phyloP scores from a whole-genome alignment of 2,113 vertebrate genomes.

The Anoura caudifer region DNA sequence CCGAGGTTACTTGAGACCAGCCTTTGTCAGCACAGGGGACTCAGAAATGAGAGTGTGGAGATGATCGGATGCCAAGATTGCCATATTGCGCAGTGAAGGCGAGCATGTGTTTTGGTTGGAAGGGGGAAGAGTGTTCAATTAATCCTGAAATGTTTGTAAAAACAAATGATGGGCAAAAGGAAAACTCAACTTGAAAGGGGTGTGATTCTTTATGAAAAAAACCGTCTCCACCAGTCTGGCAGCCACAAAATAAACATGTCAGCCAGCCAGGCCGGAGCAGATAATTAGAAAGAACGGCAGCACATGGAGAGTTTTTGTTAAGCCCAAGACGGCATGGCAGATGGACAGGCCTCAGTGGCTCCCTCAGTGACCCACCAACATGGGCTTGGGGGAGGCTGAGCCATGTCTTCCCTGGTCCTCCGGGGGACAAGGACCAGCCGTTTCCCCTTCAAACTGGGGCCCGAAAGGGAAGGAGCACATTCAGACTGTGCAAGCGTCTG shows the following conservation, averaged over 20 bases:
- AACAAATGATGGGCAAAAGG: constrained; percentile 67
- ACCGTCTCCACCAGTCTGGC: constrained; percentile 24
- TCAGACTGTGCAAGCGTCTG: not conserved
- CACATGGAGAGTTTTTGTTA: not conserved
- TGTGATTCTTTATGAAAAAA: constrained; percentile 29
- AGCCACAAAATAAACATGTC: not conserved
- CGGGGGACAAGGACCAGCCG: not conserved
- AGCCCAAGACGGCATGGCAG: constrained; percentile 4
- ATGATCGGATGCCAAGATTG: constrained; percentile 51
- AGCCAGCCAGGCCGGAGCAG: not conserved
- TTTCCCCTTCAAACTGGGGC: not conserved
- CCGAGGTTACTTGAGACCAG: constrained; percentile 60
- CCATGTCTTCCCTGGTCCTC: not conserved
- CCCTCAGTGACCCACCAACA: not conserved
- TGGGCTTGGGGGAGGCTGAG: not conserved
- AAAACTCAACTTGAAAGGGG: constrained; percentile 59
- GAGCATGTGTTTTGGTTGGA: constrained; percentile 69
- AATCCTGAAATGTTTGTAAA: constrained; percentile 70
- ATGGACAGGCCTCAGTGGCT: constrained; percentile 27
- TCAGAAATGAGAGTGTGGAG: constrained; percentile 4
- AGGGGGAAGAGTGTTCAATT: constrained; percentile 61
- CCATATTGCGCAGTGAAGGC: constrained; percentile 56
- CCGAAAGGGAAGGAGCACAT: not conserved
- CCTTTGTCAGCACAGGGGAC: constrained; percentile 46
- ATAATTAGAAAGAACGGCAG: constrained; percentile 28